Conservation (phyloP, 2,797 vertebrate species). For the Fistularia commersonii region DNA sequence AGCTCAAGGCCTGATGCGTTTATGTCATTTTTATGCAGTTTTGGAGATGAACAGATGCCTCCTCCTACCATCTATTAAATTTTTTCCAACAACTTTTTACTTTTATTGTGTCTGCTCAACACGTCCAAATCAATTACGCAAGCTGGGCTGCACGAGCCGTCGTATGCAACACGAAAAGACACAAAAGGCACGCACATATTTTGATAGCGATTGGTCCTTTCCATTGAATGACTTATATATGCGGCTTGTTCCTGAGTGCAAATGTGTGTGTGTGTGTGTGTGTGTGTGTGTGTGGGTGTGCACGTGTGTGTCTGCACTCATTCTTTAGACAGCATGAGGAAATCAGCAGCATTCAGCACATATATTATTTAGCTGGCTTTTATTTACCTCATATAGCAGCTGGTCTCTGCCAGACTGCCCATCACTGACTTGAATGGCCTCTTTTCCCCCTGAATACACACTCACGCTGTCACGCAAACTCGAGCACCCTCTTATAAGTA, state of each 20-base stretch:
- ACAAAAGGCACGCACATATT: slow-evolving; percentile 9
- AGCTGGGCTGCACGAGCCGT: slow-evolving; percentile 18
- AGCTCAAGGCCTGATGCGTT: slow-evolving; percentile 23
- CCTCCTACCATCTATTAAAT: slow-evolving; percentile 39
- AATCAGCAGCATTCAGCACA: slow-evolving; percentile 57
- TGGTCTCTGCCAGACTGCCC: no score
- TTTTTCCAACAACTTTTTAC: slow-evolving; percentile 30
- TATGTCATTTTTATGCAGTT: slow-evolving; percentile 49
- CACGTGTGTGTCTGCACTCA: not conserved
- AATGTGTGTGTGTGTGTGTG: slow-evolving; percentile 9
- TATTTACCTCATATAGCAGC: slow-evolving; percentile 58
- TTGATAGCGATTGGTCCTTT: not conserved
- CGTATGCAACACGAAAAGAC: slow-evolving; percentile 23
- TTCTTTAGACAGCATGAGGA: slow-evolving; percentile 31
- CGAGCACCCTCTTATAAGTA: no score
- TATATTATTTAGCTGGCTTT: no score
- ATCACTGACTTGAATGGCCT: no score
- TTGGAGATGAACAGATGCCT: slow-evolving; percentile 62
- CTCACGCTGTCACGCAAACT: no score
- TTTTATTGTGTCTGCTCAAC: slow-evolving; percentile 37
- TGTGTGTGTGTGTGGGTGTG: no score
- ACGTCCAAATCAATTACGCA: slow-evolving; percentile 63
- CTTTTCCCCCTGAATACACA: no score
- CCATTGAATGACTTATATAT: slow-evolving; percentile 15
- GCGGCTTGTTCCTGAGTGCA: not conserved